Conservation (phyloP, 2,113 vertebrate genomes). For the Percopsis transmontana region DNA sequence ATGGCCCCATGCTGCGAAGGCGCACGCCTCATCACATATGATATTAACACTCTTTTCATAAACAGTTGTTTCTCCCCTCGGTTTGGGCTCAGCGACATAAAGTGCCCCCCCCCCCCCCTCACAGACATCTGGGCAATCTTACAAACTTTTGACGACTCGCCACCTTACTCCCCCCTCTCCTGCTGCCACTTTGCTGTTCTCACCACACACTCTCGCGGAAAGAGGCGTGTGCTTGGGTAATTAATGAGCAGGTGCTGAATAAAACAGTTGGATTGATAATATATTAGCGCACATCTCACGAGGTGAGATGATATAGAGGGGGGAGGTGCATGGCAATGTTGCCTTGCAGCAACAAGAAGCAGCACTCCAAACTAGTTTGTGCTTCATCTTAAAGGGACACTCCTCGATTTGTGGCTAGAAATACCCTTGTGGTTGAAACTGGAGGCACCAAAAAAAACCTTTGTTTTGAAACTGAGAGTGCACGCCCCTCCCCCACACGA, state of each 20-base stretch:
- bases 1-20: not conserved
- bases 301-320: conserved; percentile 21
- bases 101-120: conserved; percentile 44
- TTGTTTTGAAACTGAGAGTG: too few relatives aligned
- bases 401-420: too few relatives aligned
- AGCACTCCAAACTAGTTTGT: not conserved
- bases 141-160: conserved; percentile 36
- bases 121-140: conserved; percentile 62
- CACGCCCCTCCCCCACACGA: too few relatives aligned
- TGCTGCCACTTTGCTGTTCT: conserved; percentile 17
- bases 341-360: not conserved
- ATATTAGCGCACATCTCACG: conserved; percentile 36
- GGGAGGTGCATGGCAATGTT: not conserved
- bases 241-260: conserved; percentile 48
- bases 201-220: conserved; percentile 32
- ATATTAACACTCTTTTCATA: conserved; percentile 53
- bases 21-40: conserved; percentile 26
- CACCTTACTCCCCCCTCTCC: conserved; percentile 24
- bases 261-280: conserved; percentile 41
- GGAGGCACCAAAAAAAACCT: too few relatives aligned
- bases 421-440: too few relatives aligned
- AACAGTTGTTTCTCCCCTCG: conserved; percentile 69
- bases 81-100: conserved; percentile 51
- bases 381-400: not conserved
- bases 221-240: conserved; percentile 39